Conservation (phyloP, 64 coral and sea anemone species). For the Porites australiensis region DNA sequence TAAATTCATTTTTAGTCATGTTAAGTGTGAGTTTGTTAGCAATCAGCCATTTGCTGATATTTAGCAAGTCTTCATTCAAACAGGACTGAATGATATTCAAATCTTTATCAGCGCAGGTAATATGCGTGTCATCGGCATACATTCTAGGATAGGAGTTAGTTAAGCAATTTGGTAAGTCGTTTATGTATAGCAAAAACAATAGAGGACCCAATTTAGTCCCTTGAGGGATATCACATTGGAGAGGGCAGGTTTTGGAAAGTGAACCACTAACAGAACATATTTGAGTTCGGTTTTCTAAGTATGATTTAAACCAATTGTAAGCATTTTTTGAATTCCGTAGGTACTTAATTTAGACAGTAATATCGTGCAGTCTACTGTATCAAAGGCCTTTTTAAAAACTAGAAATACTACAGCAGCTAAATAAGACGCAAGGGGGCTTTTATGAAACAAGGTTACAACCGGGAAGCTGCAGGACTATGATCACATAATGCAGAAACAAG, state of each 20-base stretch:
- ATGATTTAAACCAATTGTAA: no score
- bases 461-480: background rate
- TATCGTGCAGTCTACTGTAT: no score
- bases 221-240: background rate
- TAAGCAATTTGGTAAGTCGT: conserved; percentile 45
- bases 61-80: conserved; percentile 2
- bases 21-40: background rate
- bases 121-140: conserved; percentile 49
- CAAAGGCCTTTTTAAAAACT: no score
- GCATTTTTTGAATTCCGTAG: no score
- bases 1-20: conserved; percentile 31
- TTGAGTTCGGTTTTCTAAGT: no score
- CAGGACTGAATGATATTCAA: background rate
- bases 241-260: no score
- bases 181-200: conserved; percentile 52
- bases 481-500: conserved; percentile 49
- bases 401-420: background rate
- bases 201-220: conserved; percentile 34
- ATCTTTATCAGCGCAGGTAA: conserved; percentile 28
- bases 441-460: conserved; percentile 19
- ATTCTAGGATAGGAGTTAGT: conserved; percentile 41
- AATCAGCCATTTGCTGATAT: conserved; percentile 6
- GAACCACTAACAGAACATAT: no score
- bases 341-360: no score
- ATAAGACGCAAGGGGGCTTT: background rate